Base-by-base conservation (phyloP, 1,140 invertebrate genomes). In the Drosophila baimaii region DNA sequence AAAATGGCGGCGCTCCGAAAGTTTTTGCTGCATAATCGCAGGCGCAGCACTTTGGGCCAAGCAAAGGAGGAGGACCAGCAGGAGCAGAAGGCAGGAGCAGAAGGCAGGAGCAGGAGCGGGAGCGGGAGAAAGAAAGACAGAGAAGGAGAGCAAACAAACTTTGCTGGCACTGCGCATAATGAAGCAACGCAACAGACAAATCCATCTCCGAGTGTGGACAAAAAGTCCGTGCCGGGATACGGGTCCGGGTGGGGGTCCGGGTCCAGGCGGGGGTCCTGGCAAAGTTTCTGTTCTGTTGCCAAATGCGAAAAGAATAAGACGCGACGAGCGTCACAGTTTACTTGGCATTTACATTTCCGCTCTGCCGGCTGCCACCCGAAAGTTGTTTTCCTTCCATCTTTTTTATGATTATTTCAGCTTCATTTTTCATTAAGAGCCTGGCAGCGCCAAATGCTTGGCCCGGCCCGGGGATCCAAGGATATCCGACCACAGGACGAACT, bases 21-120 rank as follows among this genome's bases (percentile, higher is more conserved):
- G 52, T 88, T 88, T 88, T 89, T 84, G 73, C 79, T 88, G 84
- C 84, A 89, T 88, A 88, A 89, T 88, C 84, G 84, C 84, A 84
- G 83, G 84, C 84, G 77, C 84, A 88, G 79, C 83, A 81, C 72
- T 88, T 83, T 88, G 64, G 65, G 65, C 62, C 61, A 69, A 59
- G 62, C 66, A 49, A 68, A 88, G 65, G 33, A 13, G 12, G 13
- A 35, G 35, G 7, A 19, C n/a, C 13, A 13, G 35, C 12, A 65
- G 62, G 19, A 75, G 51, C 2, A 46, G 52, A n/a, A n/a, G 13
- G 27, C 12, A 21, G 23, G 10, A 44, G 43, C 12, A 13, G 56
- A 15, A 70, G 29, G 29, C 54, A 68, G 55, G 15, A 72, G 52
- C n/a, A 39, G 61, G 47, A 27, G 25, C 39, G 15, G 56, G 25